Evolutionary conservation across 2,797 vertebrate genomes (phyloP), one percentile per base, ranked within the genome.

Genomic region (Gephyroberyx darwinii): DNA sequence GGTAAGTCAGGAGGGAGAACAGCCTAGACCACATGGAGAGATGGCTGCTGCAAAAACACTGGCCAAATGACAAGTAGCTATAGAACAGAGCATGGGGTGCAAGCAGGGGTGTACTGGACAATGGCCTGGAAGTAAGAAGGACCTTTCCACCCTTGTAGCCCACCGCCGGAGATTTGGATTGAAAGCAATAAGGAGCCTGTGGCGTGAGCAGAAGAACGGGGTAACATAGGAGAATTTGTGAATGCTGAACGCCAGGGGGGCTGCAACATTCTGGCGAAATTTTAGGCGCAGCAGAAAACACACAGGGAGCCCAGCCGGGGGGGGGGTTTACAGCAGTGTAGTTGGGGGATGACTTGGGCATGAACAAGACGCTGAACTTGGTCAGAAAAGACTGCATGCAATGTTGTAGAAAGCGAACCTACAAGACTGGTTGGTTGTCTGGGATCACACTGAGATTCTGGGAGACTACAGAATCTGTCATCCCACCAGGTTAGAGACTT

Each of bases 121-220:
- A 53, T 58, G 22, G 45, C 13, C 33, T 43, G 10, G 54, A 35
- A 55, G 17, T 10, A n/a, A 33, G 17, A 19, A 48, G 52, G 51
- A 35, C 61, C 20, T 57, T 70, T 71, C 47, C 47, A 43, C 59
- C 47, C 52, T 45, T 67, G 68, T 20, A 5, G 62, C 30, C 72
- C 69, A 72, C 75, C 67, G 30, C 30, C 4, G 12, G 83, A 74
- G 70, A 82, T 71, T 62, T 58, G 4, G 65, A 83, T 82, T 81
- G 66, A 63, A 84, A 73, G 65, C 39, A 39, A 77, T 66, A 52
- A 61, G 71, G 57, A 30, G 26, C 8, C 19, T 20, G 47, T 8
- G 47, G 19, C 9, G 54, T 12, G 17, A 37, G 54, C 54, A 48
- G 59, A 39, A 8, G n/a, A 37, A 53, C 45, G 61, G 14, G 39